These are phyloP conservation scores for Trilocha varians DNA, from an alignment of 2,888 invertebrate species.

Conservation along the genomic window DNA sequence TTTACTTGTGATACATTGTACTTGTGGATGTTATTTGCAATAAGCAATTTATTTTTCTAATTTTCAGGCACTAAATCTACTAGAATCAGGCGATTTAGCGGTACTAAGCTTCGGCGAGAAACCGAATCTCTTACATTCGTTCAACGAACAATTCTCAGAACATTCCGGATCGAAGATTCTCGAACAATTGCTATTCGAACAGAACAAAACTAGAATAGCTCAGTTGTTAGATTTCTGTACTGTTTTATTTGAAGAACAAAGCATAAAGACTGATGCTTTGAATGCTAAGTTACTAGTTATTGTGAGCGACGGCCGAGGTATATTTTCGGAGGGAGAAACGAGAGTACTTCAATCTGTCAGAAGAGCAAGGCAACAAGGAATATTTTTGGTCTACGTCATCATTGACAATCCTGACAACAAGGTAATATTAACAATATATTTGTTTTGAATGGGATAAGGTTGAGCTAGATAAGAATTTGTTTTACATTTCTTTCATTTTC, in stretches of 20 bases:
- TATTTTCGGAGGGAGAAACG: constrained; percentile 89
- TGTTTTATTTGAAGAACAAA: constrained; percentile 67
- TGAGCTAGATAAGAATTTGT: too few relatives aligned
- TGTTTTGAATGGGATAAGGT: not conserved
- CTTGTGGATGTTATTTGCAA: too few relatives aligned
- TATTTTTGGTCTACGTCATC: constrained; percentile 96
- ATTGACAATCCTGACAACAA: constrained; percentile 95
- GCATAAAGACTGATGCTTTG: constrained; percentile 64
- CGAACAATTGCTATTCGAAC: constrained; percentile 88
- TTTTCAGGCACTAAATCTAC: constrained; percentile 84
- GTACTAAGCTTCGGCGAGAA: constrained; percentile 93
- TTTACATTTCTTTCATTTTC: too few relatives aligned
- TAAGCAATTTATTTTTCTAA: constrained; percentile 1
- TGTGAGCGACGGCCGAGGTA: constrained; percentile 95
- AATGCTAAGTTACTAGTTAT: constrained; percentile 91
- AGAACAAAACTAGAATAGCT: constrained; percentile 90
- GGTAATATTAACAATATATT: constrained; percentile 54
- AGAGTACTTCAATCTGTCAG: constrained; percentile 84
- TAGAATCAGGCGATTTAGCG: constrained; percentile 95
- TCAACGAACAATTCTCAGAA: constrained; percentile 89
- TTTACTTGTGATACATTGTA: too few relatives aligned
- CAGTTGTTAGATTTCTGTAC: constrained; percentile 86
- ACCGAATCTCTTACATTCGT: constrained; percentile 88
- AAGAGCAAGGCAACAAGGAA: constrained; percentile 83
- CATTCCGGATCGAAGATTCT: constrained; percentile 87